Evolutionary conservation across 1,140 invertebrate genomes (phyloP).

Genomic region (Bombus pascuorum): DNA sequence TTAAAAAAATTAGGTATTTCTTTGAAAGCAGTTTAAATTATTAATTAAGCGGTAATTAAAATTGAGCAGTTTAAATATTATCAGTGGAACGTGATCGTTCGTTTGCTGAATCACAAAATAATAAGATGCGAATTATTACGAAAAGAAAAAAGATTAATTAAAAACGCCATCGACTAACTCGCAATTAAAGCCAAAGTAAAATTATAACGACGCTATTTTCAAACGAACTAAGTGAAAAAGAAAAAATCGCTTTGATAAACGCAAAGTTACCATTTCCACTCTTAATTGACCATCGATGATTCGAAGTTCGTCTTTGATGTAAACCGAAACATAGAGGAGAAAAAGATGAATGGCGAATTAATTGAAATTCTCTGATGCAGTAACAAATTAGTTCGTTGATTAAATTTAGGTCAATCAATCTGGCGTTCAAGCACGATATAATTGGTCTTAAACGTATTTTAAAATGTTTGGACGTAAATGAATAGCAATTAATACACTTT

Average conservation of each 20-base stretch:
- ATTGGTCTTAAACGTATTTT: neutral
- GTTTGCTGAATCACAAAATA: too few relatives aligned
- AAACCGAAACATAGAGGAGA: neutral
- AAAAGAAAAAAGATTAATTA: too few relatives aligned
- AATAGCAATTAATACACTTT: neutral
- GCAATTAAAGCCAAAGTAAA: too few relatives aligned
- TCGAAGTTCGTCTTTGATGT: conserved; percentile 4
- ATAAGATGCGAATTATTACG: too few relatives aligned
- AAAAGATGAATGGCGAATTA: conserved; percentile 49
- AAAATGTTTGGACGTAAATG: neutral
- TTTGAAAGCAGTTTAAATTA: too few relatives aligned
- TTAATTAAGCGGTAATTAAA: too few relatives aligned
- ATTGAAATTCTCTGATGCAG: conserved; percentile 53
- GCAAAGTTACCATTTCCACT: neutral
- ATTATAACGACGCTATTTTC: too few relatives aligned
- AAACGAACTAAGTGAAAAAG: neutral
- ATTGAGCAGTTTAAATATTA: too few relatives aligned
- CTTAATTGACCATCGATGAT: conserved; percentile 14
- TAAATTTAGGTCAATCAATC: conserved; percentile 4
- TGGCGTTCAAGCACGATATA: neutral
- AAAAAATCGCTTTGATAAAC: neutral
- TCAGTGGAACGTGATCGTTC: too few relatives aligned
- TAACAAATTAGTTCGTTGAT: conserved; percentile 16
- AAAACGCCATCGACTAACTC: too few relatives aligned
- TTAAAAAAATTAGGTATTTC: too few relatives aligned